phyloP scores from a whole-genome alignment of 2,888 invertebrate species.

The Polymixis flavicincta region DNA sequence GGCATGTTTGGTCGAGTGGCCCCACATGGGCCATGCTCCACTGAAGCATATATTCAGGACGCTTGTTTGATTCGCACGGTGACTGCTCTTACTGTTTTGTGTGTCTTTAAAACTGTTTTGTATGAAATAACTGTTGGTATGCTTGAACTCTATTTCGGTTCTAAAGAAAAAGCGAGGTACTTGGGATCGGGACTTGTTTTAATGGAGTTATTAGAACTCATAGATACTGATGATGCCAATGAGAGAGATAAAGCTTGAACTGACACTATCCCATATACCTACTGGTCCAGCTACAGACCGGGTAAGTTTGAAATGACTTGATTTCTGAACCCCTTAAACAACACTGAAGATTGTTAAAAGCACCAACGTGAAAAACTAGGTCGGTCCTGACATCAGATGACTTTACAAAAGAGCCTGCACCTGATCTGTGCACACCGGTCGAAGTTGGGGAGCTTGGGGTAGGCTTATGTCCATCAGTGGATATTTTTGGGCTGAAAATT shows the following conservation, averaged over 20 bases:
- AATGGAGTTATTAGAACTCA: neutral
- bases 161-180: too few relatives aligned
- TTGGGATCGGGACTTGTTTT: neutral
- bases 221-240: neutral
- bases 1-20: constrained; percentile 60
- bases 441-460: too few relatives aligned
- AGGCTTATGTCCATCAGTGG: too few relatives aligned
- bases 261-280: neutral
- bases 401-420: neutral
- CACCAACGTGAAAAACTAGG: neutral
- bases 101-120: constrained; percentile 44
- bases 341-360: too few relatives aligned
- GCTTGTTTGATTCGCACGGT: constrained; percentile 72
- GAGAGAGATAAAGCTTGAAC: accelerated
- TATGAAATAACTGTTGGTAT: constrained; percentile 23
- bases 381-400: neutral
- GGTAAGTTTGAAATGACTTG: neutral
- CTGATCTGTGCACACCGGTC: too few relatives aligned
- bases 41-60: constrained; percentile 73
- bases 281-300: too few relatives aligned
- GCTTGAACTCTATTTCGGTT: neutral
- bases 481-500: too few relatives aligned
- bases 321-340: neutral
- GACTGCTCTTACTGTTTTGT: constrained; percentile 66
- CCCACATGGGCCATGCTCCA: constrained; percentile 79